phyloP scores from a whole-genome alignment of 2,797 vertebrate species.

The Acomys russatus region DNA sequence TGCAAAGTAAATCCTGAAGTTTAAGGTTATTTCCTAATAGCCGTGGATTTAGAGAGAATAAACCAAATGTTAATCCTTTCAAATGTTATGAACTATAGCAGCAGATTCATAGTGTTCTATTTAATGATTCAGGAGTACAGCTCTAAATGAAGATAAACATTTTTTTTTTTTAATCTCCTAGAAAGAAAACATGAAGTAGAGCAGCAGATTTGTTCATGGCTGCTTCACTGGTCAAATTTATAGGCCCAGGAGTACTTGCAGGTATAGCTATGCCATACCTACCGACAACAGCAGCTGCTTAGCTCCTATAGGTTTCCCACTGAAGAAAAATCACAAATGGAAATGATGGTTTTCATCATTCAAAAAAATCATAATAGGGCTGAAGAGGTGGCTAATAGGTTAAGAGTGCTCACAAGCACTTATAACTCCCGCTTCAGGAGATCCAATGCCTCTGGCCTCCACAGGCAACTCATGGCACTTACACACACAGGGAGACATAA shows the following conservation, averaged over 20 bases:
- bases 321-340: conserved; percentile 12
- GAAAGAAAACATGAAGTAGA: conserved; percentile 36
- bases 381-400: not conserved
- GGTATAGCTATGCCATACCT: not conserved
- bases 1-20: conserved; percentile 86
- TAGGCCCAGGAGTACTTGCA: not conserved
- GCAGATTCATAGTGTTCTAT: conserved; percentile 71
- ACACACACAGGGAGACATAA: not conserved
- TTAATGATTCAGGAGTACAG: conserved; percentile 56
- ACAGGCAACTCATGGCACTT: not conserved
- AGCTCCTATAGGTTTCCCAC: not conserved
- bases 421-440: not conserved
- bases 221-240: conserved; percentile 36
- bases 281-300: not conserved
- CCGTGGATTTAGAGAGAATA: conserved; percentile 86
- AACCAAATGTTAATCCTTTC: conserved; percentile 88
- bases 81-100: conserved; percentile 82
- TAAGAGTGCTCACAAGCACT: not conserved
- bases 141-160: conserved; percentile 64
- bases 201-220: not conserved
- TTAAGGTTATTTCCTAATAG: conserved; percentile 88
- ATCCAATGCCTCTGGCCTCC: not conserved
- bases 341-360: not conserved
- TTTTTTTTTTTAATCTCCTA: not conserved
- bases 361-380: not conserved